Evolutionary conservation across 2,113 vertebrate species (phyloP), one percentile per base, ranked within the genome.

Genomic region (Lepisosteus oculatus): DNA sequence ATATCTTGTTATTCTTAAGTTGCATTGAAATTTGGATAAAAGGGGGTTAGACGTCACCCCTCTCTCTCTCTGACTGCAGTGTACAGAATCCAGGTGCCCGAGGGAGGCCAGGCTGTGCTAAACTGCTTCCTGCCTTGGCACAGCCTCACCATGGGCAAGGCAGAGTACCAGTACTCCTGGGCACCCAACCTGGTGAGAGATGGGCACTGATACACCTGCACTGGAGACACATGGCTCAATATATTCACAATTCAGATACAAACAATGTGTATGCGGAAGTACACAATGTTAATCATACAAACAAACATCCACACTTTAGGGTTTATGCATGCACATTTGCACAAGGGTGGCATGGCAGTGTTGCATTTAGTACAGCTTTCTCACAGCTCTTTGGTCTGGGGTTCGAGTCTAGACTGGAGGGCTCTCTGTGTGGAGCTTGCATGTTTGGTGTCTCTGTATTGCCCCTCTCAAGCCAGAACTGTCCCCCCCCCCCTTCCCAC

Each of bases 81-180:
- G 51, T 29, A 72, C 63, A 72, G 57, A 2, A 3, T 92, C 69
- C n/a, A 79, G 61, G 88, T 79, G 9, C 69, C 81, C 17, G 88
- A 88, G 70, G 85, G 80, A 64, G 84, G 74, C 43, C 85, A 90
- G 77, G 84, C 76, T 3, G 74, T 89, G 65, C 11, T 93, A 55
- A 72, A 89, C 68, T 93, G 90, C 79, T 88, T 86, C 57, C 81
- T 78, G 9, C 79, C 87, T 2, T 92, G 90, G 90, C 91, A 92
- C 15, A 75, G 11, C 14, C 76, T 90, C 66, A 71, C 88, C 4
- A 65, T 77, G 8, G 86, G 76, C 57, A 81, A 11, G 59, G 68
- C 62, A 29, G 80, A 85, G 65, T 92, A 91, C 64, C 77, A 85
- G 63, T 92, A 81, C 75, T 84, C 81, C 55, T 84, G 85, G 86